Conservation (phyloP, 2,797 vertebrate species). For the Sebastiscus albofasciatus region DNA sequence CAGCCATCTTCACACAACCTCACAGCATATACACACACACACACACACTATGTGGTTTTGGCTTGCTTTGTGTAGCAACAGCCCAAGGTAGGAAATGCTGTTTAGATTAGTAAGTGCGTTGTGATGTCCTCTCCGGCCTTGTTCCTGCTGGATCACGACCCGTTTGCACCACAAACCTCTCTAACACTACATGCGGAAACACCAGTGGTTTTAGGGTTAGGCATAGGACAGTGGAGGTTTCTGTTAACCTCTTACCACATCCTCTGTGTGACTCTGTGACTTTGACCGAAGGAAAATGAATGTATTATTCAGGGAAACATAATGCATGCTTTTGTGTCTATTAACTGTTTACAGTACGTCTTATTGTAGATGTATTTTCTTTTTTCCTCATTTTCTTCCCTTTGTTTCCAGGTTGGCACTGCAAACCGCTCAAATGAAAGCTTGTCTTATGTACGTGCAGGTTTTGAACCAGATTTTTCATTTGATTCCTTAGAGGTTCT, state of each 20-base stretch:
- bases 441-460: conserved; percentile 22
- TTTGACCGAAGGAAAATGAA: conserved; percentile 3
- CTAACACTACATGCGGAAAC: conserved; percentile 62
- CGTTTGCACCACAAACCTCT: conserved; percentile 66
- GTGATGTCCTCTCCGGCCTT: conserved; percentile 66
- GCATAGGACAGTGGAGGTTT: conserved; percentile 62
- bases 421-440: conserved; percentile 35
- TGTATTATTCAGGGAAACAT: conserved; percentile 5
- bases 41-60: conserved; percentile 63
- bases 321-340: background rate
- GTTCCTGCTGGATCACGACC: conserved; percentile 67
- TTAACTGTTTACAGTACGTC: background rate
- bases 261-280: conserved; percentile 49
- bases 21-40: conserved; percentile 23
- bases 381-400: background rate
- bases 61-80: conserved; percentile 43
- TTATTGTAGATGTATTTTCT: background rate
- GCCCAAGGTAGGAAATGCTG: conserved; percentile 70
- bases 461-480: conserved; percentile 68
- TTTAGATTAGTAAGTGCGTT: conserved; percentile 66
- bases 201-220: conserved; percentile 69
- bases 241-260: conserved; percentile 59
- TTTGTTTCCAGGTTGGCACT: conserved; percentile 29
- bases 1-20: conserved; percentile 59
- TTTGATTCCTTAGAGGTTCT: conserved; percentile 66